Evolutionary conservation across 2,797 vertebrate genomes (phyloP).

Genomic region (Pangasius mekongensis): DNA sequence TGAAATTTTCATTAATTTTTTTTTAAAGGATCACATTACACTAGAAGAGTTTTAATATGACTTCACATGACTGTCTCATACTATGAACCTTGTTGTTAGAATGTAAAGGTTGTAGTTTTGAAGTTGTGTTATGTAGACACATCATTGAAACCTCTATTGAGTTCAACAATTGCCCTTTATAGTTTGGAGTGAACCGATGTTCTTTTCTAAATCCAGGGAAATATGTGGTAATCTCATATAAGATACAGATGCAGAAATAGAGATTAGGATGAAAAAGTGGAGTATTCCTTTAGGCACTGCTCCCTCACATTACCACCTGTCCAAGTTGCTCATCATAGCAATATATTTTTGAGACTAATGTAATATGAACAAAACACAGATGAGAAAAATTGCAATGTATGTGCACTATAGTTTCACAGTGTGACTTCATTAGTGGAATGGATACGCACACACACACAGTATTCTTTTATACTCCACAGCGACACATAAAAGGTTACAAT

Average conservation of each 20-base stretch:
- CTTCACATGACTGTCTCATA: neutral
- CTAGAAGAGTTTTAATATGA: neutral
- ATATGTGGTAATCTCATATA: too few relatives aligned
- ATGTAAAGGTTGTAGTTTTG: neutral
- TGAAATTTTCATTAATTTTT: neutral
- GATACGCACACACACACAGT: constrained; percentile 8
- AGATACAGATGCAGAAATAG: constrained; percentile 6
- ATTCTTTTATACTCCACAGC: constrained; percentile 8
- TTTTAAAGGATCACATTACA: neutral
- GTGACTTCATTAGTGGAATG: constrained; percentile 51
- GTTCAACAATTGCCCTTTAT: neutral
- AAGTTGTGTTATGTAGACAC: neutral
- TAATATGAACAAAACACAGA: constrained; percentile 37
- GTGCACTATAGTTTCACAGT: constrained; percentile 54
- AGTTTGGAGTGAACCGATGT: neutral
- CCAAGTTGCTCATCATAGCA: constrained; percentile 18
- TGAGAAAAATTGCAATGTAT: constrained; percentile 36
- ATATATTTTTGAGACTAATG: constrained; percentile 31
- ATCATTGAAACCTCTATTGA: neutral
- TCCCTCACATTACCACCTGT: constrained; percentile 7
- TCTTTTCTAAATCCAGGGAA: neutral
- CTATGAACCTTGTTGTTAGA: too few relatives aligned
- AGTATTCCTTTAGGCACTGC: constrained; percentile 6
- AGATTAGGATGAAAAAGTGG: constrained; percentile 13
- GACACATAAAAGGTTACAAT: constrained; percentile 28